Evolutionary conservation across 2,888 invertebrate genomes (phyloP).

Genomic region (Oeneis ivallda): DNA sequence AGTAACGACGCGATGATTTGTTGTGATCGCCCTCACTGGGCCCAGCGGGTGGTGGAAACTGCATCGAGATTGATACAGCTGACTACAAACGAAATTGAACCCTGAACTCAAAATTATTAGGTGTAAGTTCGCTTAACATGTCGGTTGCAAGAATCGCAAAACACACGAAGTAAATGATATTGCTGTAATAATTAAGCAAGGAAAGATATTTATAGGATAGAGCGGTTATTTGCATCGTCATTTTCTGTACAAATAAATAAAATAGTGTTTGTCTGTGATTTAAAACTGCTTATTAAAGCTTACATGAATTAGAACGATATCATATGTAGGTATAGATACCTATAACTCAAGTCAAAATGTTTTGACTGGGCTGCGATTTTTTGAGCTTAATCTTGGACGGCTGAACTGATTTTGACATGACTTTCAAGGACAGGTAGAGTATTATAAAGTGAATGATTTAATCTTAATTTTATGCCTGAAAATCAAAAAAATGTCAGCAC

Average conservation of each 20-base stretch:
- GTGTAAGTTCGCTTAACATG: constrained; percentile 42
- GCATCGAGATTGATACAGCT: constrained; percentile 18
- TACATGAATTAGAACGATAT: no score
- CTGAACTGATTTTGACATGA: no score
- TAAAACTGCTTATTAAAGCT: no score
- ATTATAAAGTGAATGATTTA: no score
- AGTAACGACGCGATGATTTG: constrained; percentile 67
- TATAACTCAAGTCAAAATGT: no score
- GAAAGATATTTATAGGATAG: constrained; percentile 35
- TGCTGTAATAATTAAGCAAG: constrained; percentile 72
- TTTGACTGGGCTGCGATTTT: no score
- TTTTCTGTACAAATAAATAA: not conserved
- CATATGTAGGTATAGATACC: no score
- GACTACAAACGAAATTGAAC: constrained; percentile 44
- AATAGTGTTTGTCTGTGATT: no score
- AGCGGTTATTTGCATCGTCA: not conserved
- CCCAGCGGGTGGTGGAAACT: constrained; percentile 67
- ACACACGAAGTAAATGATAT: constrained; percentile 73
- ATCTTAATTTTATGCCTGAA: no score
- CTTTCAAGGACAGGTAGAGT: no score
- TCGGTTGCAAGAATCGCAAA: constrained; percentile 59
- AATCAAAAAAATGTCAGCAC: no score
- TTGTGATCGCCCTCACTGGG: constrained; percentile 70
- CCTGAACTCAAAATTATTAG: constrained; percentile 44
- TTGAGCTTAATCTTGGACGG: no score